A percentile compares a stretch with the other conserved stretches of the same genome.
Conservation (phyloP, 1,140 invertebrate species). For the Psix sp. region DNA sequence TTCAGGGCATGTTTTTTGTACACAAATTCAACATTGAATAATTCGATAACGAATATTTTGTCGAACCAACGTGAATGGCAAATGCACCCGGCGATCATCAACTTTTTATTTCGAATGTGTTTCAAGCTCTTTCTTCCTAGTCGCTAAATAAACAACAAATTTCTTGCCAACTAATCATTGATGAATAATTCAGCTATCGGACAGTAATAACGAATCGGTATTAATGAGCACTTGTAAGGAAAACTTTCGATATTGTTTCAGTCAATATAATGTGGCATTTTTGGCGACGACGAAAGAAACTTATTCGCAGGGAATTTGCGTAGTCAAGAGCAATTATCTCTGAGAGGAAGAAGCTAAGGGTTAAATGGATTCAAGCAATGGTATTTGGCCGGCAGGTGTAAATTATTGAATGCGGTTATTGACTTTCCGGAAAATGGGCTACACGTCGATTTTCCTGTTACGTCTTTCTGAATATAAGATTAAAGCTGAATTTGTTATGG, state of each 20-base stretch:
- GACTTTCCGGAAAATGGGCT: conserved; percentile 50
- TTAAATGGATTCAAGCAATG: conserved; percentile 45
- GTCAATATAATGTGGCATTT: conserved; percentile 16
- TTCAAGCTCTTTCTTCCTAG: not conserved
- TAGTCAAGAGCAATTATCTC: conserved; percentile 45
- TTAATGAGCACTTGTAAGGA: conserved; percentile 41
- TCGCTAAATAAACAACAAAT: conserved; percentile 40
- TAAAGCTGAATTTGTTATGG: too few species aligned
- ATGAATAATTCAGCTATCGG: conserved; percentile 40
- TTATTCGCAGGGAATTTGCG: conserved; percentile 47
- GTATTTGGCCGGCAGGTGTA: conserved; percentile 48
- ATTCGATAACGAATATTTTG: conserved; percentile 2
- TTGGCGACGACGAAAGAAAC: conserved; percentile 37
- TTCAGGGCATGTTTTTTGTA: conserved; percentile 3
- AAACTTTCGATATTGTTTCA: conserved; percentile 27
- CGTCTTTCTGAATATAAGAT: conserved; percentile 26
- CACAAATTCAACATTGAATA: conserved; percentile 14
- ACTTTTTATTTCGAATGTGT: conserved; percentile 14
- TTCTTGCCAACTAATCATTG: conserved; percentile 17
- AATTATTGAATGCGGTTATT: conserved; percentile 53
- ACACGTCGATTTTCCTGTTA: conserved; percentile 48
- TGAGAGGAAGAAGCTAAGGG: conserved; percentile 6
- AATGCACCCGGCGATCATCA: conserved; percentile 3
- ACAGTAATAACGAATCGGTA: conserved; percentile 27
- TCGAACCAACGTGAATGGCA: not conserved